Evolutionary conservation across 2,797 vertebrate species (phyloP).

Genomic region (Carcharodon carcharias): DNA sequence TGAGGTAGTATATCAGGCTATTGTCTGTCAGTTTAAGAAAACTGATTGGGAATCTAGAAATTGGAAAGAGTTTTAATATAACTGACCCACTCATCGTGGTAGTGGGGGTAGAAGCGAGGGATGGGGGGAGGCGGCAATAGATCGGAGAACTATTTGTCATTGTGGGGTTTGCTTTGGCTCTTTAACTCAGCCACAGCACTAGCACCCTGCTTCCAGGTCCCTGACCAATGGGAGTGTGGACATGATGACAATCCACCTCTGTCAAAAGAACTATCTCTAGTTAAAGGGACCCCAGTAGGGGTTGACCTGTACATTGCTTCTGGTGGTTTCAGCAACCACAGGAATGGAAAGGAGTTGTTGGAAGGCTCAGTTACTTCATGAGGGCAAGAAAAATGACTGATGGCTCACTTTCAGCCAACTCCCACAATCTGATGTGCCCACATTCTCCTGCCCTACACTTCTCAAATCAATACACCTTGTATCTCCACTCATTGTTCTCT

Average conservation of each 20-base stretch:
- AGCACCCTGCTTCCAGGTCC: not conserved
- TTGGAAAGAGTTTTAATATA: not conserved
- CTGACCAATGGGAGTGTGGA: not conserved
- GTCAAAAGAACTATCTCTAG: not conserved
- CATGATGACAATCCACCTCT: not conserved
- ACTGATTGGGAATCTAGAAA: not conserved
- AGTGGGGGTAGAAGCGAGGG: too few relatives aligned
- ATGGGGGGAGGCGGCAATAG: not conserved
- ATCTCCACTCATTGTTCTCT: not conserved
- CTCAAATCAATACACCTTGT: not conserved
- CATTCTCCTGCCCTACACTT: not conserved
- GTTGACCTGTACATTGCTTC: too few relatives aligned
- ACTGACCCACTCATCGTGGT: too few relatives aligned
- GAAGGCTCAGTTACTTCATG: not conserved
- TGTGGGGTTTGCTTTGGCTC: not conserved
- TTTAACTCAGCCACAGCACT: not conserved
- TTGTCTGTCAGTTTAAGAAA: not conserved
- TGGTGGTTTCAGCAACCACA: not conserved
- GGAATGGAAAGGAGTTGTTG: not conserved
- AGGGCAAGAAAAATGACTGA: not conserved
- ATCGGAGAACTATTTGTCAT: not conserved
- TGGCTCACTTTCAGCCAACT: not conserved
- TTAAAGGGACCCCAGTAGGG: not conserved
- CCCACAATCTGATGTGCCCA: not conserved
- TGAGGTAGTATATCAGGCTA: not conserved